Conservation (phyloP, 2,888 invertebrate species). For the Stictocephala bisonia region DNA sequence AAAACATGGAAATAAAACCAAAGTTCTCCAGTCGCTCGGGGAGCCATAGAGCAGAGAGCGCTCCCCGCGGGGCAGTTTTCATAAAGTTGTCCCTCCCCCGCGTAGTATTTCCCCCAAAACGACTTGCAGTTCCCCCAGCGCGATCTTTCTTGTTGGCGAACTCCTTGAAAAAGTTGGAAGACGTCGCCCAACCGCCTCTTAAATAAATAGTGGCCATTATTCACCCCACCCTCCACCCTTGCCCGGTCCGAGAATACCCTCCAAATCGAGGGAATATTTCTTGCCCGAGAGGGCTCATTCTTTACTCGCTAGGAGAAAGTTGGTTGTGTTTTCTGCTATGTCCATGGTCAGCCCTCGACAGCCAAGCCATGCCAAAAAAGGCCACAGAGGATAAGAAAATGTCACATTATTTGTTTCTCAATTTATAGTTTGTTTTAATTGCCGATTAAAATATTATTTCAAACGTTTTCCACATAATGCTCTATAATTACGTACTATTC, state of each 20-base stretch:
- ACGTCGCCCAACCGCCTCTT: conserved; percentile 58
- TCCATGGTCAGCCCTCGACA: no score
- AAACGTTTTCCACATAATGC: no score
- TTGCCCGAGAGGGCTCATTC: conserved; percentile 31
- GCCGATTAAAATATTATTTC: no score
- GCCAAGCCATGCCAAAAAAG: no score
- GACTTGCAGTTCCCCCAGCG: conserved; percentile 40
- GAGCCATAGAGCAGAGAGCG: conserved; percentile 13
- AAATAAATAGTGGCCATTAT: conserved; percentile 58
- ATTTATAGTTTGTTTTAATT: no score
- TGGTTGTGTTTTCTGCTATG: no score
- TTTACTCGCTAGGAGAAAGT: no score
- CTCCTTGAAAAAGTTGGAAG: conserved; percentile 56
- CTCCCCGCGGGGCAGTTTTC: conserved; percentile 42
- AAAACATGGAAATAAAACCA: conserved; percentile 41
- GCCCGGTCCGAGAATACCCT: neutral
- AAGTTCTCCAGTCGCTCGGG: conserved; percentile 27
- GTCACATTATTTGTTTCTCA: no score
- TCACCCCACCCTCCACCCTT: conserved; percentile 18
- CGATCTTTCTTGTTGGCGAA: conserved; percentile 45
- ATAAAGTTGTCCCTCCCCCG: conserved; percentile 38
- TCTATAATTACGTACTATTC: no score
- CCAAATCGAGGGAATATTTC: conserved; percentile 39
- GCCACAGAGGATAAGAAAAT: no score
- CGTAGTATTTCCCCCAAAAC: conserved; percentile 8